Percentiles rank a stretch among this genome's conserved stretches.
phyloP scores from a whole-genome alignment of 2,888 invertebrate species.

The Tiliacea aurago region DNA sequence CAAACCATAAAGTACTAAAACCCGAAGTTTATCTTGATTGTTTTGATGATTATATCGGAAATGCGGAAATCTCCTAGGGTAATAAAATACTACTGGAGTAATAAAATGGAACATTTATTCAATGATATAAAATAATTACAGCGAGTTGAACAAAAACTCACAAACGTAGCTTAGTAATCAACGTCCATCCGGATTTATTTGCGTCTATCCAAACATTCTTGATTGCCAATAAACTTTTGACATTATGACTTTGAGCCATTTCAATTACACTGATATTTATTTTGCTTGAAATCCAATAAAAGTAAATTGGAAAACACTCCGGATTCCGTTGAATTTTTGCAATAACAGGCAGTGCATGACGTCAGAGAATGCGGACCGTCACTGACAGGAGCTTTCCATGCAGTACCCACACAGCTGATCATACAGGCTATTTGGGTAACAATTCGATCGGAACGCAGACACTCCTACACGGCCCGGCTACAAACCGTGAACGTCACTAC shows the following conservation, averaged over 20 bases:
- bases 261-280: slow-evolving; percentile 50
- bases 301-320: slow-evolving; percentile 30
- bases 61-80: background rate
- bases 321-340: slow-evolving; percentile 32
- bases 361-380: slow-evolving; percentile 27
- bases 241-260: slow-evolving; percentile 55
- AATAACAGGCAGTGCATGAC: slow-evolving; percentile 42
- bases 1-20: background rate
- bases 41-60: slow-evolving; percentile 2
- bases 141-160: slow-evolving; percentile 25
- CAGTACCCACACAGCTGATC: slow-evolving; percentile 74
- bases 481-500: slow-evolving; percentile 77
- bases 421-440: slow-evolving; percentile 78
- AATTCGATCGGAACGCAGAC: slow-evolving; percentile 82
- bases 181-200: slow-evolving; percentile 49
- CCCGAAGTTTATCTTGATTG: background rate
- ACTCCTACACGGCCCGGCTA: slow-evolving; percentile 71
- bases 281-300: slow-evolving; percentile 30
- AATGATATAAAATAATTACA: slow-evolving; percentile 35
- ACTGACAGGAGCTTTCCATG: slow-evolving; percentile 60
- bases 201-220: slow-evolving; percentile 44
- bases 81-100: background rate
- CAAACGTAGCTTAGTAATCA: slow-evolving; percentile 22
- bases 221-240: slow-evolving; percentile 59
- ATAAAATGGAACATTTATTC: slow-evolving; percentile 35